Evolutionary conservation across 2,888 invertebrate species (phyloP), one percentile per base, ranked within the genome.

Genomic region (Seira sanloemensis): DNA sequence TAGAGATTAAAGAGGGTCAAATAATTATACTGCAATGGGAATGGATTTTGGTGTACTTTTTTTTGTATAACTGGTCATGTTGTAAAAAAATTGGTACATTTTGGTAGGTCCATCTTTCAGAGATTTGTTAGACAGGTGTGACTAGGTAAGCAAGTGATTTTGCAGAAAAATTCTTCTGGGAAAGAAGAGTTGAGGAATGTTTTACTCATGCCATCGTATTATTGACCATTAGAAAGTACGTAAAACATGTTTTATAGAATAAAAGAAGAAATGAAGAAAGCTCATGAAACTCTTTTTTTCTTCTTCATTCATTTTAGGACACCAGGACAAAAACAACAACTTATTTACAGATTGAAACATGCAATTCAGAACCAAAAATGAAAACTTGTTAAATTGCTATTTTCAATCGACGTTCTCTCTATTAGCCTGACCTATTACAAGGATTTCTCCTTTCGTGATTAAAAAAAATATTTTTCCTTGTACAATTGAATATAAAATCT

Each of bases 1-100:
- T 54, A 37, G 54, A 72, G 54, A 72, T 72, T 72, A 72, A 72
- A 72, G 72, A 50, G 72, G 54, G 54, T 54, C 50, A 58, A 58
- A 9, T 72, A 72, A 24, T 37, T 37, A 37, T 54, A 72, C 46
- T 50, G 54, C 4, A 37, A 72, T 54, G 25, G 54, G 72, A 72
- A 72, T 72, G 72, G 7, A 23, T 25, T 72, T 72, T 37, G 12
- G 12, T 37, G 37, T 37, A 12, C 12, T 37, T 37, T 37, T 37
- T 37, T 37, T 37, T 37, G 4, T 37, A 37, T 37, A 37, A 37
- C 37, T 37, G 37, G 37, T 37, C 37, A 37, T 37, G 37, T 37
- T 37, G 37, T 37, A 37, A 37, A 37, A 37, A 37, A 37, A 37
- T 37, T 37, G 37, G 37, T 37, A 37, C 37, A 37, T 37, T 12